Percentiles rank a stretch among this genome's conserved stretches.
phyloP scores from a whole-genome alignment of 2,797 vertebrate species.

The Tangara arthus region DNA sequence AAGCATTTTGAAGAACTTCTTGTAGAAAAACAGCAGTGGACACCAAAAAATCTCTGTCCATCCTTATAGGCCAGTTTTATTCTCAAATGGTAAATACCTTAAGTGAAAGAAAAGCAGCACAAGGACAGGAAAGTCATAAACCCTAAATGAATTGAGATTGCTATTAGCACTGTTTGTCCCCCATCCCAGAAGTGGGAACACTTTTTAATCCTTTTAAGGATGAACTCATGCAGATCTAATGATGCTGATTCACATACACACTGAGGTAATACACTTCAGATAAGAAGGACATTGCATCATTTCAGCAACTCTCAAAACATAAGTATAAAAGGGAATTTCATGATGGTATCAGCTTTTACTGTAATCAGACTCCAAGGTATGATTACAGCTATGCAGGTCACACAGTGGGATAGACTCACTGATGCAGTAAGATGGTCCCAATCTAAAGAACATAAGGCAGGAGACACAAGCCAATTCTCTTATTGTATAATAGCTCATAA shows the following conservation, averaged over 20 bases:
- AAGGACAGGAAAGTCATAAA: not conserved
- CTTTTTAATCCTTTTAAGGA: conserved; percentile 44
- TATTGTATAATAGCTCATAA: not conserved
- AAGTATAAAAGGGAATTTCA: conserved; percentile 68
- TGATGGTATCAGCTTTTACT: conserved; percentile 60
- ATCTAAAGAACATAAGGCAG: not conserved
- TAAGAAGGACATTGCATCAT: conserved; percentile 70
- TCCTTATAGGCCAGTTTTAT: not conserved
- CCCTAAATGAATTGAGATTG: not conserved
- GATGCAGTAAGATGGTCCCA: not conserved
- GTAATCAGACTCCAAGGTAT: conserved; percentile 57
- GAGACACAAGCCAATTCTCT: not conserved
- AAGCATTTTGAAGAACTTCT: not conserved
- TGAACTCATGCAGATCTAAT: conserved; percentile 76
- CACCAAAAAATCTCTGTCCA: not conserved
- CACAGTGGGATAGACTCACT: not conserved
- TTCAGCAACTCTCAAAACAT: conserved; percentile 61
- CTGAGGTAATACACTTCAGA: conserved; percentile 74
- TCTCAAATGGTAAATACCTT: not conserved
- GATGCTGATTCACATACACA: conserved; percentile 78
- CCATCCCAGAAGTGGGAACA: conserved; percentile 42
- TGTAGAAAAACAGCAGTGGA: not conserved
- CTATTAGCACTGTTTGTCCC: not conserved
- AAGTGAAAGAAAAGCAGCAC: not conserved
- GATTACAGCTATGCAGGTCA: conserved; percentile 2